Percentiles rank a stretch among this genome's conserved stretches.
Evolutionary conservation across 2,797 vertebrate genomes (phyloP).

Genomic region (Kryptopterus vitreolus): DNA sequence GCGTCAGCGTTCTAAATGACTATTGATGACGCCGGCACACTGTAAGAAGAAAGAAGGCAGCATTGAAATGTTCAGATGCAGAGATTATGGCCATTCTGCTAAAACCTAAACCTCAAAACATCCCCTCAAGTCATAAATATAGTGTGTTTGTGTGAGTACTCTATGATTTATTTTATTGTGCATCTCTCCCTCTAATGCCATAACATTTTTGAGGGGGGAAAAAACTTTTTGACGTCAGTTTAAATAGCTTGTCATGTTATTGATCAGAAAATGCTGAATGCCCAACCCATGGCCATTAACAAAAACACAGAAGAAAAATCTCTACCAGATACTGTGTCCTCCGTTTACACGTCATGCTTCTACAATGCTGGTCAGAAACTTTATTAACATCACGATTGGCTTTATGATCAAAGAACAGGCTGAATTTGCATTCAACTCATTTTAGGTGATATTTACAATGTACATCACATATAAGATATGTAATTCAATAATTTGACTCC

Average conservation of each 20-base stretch:
- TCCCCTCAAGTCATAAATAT: conserved; percentile 37
- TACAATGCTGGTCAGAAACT: not conserved
- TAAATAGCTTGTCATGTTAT: not conserved
- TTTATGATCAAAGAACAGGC: not conserved
- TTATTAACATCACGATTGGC: not conserved
- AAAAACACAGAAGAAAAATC: not conserved
- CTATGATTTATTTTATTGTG: conserved; percentile 27
- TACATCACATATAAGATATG: too few relatives aligned
- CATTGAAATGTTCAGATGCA: conserved; percentile 63
- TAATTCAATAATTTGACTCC: not conserved
- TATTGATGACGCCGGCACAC: conserved; percentile 76
- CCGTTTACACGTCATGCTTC: not conserved
- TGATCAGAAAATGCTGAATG: not conserved
- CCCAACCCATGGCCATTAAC: not conserved
- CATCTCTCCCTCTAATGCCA: not conserved
- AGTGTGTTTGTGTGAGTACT: conserved; percentile 33
- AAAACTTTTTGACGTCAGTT: not conserved
- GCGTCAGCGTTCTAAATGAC: conserved; percentile 72
- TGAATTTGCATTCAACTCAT: not conserved
- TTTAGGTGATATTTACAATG: not conserved
- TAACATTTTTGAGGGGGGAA: not conserved
- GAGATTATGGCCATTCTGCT: conserved; percentile 51
- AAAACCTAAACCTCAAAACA: conserved; percentile 53
- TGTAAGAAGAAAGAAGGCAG: conserved; percentile 69
- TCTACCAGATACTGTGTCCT: not conserved